phyloP scores from a whole-genome alignment of 2,797 vertebrate species.

The Melanotaenia nigrans region DNA sequence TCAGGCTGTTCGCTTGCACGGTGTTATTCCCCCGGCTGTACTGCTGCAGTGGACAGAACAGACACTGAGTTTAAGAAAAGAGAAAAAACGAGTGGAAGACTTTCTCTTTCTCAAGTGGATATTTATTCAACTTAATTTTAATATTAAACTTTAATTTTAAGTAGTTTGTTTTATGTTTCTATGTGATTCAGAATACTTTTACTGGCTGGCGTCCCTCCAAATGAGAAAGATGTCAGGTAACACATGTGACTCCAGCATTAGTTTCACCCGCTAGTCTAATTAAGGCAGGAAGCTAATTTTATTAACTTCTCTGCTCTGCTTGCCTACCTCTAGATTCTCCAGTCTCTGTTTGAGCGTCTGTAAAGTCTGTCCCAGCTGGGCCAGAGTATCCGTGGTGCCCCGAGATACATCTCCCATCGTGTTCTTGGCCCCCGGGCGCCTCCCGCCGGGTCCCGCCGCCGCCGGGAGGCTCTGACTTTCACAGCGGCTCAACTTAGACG shows the following conservation, averaged over 20 bases:
- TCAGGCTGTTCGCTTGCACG: conserved; percentile 90
- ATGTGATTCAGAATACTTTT: conserved; percentile 1
- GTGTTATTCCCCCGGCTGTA: conserved; percentile 93
- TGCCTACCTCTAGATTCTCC: conserved; percentile 93
- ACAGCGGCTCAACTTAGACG: conserved; percentile 92
- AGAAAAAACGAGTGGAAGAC: background rate
- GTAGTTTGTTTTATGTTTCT: background rate
- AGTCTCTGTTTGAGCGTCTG: conserved; percentile 94
- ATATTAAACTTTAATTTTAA: no score
- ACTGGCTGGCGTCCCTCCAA: background rate
- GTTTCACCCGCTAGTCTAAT: background rate
- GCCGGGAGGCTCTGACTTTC: conserved; percentile 91
- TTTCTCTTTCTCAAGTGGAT: background rate
- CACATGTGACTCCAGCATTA: conserved; percentile 20
- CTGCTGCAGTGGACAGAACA: conserved; percentile 83
- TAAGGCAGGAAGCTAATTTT: background rate
- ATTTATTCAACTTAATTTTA: background rate
- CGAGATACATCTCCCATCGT: conserved; percentile 95
- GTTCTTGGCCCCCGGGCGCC: conserved; percentile 86
- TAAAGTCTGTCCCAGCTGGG: conserved; percentile 95
- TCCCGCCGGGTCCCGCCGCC: conserved; percentile 81
- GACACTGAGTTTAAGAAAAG: conserved; percentile 45
- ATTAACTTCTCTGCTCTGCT: conserved; percentile 29
- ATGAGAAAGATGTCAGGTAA: conserved; percentile 1
- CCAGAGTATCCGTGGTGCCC: conserved; percentile 90